phyloP scores from a whole-genome alignment of 2,888 invertebrate genomes.

The Hypercompe scribonia region DNA sequence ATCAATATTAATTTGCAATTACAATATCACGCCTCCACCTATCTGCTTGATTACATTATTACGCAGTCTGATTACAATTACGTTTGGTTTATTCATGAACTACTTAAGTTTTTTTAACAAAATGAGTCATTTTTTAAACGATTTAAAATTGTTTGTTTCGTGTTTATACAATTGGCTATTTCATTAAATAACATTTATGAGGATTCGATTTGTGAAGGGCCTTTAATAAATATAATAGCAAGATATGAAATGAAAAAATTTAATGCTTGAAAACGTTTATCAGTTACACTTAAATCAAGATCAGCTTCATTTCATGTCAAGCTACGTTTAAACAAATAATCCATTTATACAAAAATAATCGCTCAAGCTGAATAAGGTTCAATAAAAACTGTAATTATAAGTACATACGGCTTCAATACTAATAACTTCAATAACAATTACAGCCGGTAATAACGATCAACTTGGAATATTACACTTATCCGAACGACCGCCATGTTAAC shows the following conservation, averaged over 20 bases:
- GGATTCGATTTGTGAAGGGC: conserved; percentile 43
- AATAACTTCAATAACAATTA: conserved; percentile 47
- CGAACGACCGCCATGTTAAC: conserved; percentile 43
- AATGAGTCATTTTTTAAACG: conserved; percentile 36
- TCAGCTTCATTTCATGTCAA: neutral
- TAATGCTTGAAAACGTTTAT: conserved; percentile 25
- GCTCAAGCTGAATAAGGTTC: conserved; percentile 31
- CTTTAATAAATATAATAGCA: conserved; percentile 34
- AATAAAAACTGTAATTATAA: conserved; percentile 45
- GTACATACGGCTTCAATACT: conserved; percentile 24
- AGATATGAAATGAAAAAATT: conserved; percentile 27
- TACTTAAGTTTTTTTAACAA: conserved; percentile 34
- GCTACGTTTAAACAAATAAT: conserved; percentile 33
- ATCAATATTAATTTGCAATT: conserved; percentile 76
- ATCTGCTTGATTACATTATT: conserved; percentile 49
- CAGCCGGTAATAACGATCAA: conserved; percentile 57
- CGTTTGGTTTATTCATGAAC: conserved; percentile 49
- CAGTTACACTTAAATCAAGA: conserved; percentile 23
- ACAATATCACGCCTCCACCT: conserved; percentile 61
- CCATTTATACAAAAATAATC: conserved; percentile 38
- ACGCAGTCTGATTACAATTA: conserved; percentile 52
- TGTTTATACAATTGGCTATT: conserved; percentile 35
- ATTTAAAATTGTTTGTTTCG: conserved; percentile 43
- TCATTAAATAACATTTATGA: conserved; percentile 39
- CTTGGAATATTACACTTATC: conserved; percentile 58